These are phyloP conservation scores for Zelleria hepariella DNA, from an alignment of 2,888 invertebrate genomes.

Conservation along the genomic window DNA sequence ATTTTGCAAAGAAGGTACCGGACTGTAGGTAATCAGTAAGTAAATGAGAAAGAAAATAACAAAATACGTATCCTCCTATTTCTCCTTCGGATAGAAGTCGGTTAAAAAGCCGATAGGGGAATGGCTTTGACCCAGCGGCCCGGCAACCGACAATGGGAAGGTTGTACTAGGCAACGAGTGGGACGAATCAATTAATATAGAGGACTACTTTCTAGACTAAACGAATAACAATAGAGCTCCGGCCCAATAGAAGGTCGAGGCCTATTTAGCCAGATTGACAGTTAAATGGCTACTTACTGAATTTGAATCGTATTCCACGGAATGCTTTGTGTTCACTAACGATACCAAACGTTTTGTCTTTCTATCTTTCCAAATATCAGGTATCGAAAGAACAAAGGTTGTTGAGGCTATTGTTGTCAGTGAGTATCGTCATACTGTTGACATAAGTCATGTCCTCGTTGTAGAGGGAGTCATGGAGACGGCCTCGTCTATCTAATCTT, in stretches of 20 bases:
- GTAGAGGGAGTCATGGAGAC: not conserved
- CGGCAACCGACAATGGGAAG: constrained; percentile 13
- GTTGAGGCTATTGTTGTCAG: no score
- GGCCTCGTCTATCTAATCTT: not conserved
- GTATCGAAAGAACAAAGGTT: not conserved
- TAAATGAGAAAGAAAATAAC: no score
- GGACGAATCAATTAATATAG: constrained; percentile 22
- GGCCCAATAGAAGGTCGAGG: not conserved
- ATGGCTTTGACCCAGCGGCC: not conserved
- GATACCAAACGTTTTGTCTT: no score
- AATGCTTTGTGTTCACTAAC: no score
- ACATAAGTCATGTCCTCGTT: not conserved
- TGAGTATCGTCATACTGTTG: no score
- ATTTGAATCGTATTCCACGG: no score
- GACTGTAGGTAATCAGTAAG: no score
- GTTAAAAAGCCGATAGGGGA: not conserved
- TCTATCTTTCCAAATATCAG: not conserved
- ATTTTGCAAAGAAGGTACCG: no score
- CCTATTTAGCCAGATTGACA: not conserved
- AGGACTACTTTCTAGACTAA: constrained; percentile 8
- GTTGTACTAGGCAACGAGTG: constrained; percentile 23
- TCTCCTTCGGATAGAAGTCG: no score
- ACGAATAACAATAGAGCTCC: not conserved
- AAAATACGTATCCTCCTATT: no score
- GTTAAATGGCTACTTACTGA: constrained; percentile 1